Evolutionary conservation across 2,888 invertebrate genomes (phyloP).

Genomic region (Saturnia japonica): DNA sequence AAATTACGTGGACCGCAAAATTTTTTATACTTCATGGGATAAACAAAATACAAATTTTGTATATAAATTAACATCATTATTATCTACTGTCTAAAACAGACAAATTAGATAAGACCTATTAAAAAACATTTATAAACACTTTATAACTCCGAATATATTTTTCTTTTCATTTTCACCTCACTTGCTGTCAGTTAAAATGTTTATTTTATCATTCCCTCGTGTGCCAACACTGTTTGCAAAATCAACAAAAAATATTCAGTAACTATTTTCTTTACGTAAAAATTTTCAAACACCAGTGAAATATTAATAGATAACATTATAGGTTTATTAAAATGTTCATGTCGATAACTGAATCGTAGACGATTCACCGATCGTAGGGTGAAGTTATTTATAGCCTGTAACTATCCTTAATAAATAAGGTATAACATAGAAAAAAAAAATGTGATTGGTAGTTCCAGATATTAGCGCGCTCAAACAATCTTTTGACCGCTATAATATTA

Average conservation of each 20-base stretch:
- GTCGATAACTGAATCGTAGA: neutral
- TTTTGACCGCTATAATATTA: too few species aligned
- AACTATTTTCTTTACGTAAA: slow-evolving; percentile 36
- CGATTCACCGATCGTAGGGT: too few species aligned
- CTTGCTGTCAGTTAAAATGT: slow-evolving; percentile 1
- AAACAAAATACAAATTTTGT: too few species aligned
- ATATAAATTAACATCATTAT: too few species aligned
- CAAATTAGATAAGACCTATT: neutral
- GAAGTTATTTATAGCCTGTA: too few species aligned
- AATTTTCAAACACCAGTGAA: slow-evolving; percentile 7
- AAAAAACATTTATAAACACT: neutral
- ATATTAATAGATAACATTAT: neutral
- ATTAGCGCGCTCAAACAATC: too few species aligned
- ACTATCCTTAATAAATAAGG: too few species aligned
- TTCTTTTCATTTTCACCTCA: neutral
- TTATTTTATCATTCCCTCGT: slow-evolving; percentile 41
- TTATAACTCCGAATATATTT: neutral
- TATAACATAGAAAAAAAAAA: too few species aligned
- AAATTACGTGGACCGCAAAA: too few species aligned
- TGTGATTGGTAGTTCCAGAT: too few species aligned
- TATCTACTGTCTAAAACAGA: neutral
- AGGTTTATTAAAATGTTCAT: neutral
- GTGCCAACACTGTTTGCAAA: slow-evolving; percentile 32
- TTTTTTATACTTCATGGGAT: too few species aligned
- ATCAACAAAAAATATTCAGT: slow-evolving; percentile 34